Percentiles rank a stretch among this genome's conserved stretches.
Evolutionary conservation across 2,888 invertebrate genomes (phyloP).

Genomic region (Hemistola chrysoprasaria): DNA sequence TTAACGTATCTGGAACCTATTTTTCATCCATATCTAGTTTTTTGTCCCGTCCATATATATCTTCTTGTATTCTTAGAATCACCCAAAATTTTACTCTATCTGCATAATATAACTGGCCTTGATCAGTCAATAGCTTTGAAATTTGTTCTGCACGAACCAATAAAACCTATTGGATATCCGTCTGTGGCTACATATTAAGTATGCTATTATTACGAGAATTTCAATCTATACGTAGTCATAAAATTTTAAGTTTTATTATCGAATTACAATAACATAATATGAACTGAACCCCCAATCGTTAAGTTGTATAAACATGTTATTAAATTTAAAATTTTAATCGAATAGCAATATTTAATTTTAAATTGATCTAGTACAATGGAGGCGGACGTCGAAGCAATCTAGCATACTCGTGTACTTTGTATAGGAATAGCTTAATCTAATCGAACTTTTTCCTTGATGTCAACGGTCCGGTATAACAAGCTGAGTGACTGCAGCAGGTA

Average conservation of each 20-base stretch:
- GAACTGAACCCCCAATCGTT: conserved; percentile 45
- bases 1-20: conserved; percentile 23
- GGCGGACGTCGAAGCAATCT: conserved; percentile 53
- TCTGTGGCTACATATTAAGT: conserved; percentile 13
- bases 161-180: conserved; percentile 18
- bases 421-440: conserved; percentile 52
- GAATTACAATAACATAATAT: conserved; percentile 34
- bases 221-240: conserved; percentile 9
- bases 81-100: conserved; percentile 4
- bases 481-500: conserved; percentile 39
- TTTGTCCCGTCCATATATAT: conserved; percentile 10
- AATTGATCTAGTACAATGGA: conserved; percentile 58
- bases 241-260: conserved; percentile 15
- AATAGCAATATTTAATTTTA: conserved; percentile 59
- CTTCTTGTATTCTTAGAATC: background rate
- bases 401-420: conserved; percentile 57
- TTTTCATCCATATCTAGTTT: conserved; percentile 21
- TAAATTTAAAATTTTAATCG: conserved; percentile 53
- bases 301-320: conserved; percentile 50
- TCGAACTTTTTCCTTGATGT: conserved; percentile 61
- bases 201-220: conserved; percentile 14
- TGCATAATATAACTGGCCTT: conserved; percentile 24
- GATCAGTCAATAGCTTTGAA: conserved; percentile 23
- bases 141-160: conserved; percentile 32
- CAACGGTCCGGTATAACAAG: conserved; percentile 54